Percentiles rank a stretch among this genome's conserved stretches.
phyloP scores from a whole-genome alignment of 2,797 vertebrate species.

The Amniataba percoides region DNA sequence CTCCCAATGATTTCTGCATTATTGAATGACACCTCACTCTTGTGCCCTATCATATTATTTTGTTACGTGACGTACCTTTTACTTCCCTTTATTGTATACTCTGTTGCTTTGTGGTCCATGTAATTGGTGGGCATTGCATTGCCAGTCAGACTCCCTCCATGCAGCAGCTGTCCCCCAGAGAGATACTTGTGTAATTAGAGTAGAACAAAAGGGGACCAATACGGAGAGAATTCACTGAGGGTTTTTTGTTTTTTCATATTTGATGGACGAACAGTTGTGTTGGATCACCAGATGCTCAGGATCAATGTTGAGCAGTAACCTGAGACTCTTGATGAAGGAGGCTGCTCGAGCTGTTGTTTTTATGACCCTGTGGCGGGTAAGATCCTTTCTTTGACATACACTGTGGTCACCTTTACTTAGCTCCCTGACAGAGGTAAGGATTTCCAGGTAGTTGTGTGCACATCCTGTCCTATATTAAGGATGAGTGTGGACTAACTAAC shows the following conservation, averaged over 20 bases:
- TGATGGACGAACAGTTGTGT: background rate
- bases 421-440: background rate
- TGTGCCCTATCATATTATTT: background rate
- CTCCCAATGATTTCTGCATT: background rate
- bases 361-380: background rate
- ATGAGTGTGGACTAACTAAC: no score
- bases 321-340: background rate
- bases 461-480: conserved; percentile 11
- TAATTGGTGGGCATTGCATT: conserved; percentile 2
- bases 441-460: background rate
- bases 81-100: background rate
- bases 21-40: background rate
- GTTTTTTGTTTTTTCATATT: background rate
- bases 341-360: background rate
- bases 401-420: background rate
- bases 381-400: background rate
- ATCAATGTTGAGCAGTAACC: conserved; percentile 7
- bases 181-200: background rate
- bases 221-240: background rate
- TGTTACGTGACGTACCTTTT: conserved; percentile 1
- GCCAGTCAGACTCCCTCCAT: background rate
- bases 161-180: conserved; percentile 23
- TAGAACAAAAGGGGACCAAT: background rate
- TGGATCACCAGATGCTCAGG: background rate
- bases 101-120: conserved; percentile 1